Conservation (phyloP, 2,113 vertebrate genomes). For the Chiloscyllium plagiosum region DNA sequence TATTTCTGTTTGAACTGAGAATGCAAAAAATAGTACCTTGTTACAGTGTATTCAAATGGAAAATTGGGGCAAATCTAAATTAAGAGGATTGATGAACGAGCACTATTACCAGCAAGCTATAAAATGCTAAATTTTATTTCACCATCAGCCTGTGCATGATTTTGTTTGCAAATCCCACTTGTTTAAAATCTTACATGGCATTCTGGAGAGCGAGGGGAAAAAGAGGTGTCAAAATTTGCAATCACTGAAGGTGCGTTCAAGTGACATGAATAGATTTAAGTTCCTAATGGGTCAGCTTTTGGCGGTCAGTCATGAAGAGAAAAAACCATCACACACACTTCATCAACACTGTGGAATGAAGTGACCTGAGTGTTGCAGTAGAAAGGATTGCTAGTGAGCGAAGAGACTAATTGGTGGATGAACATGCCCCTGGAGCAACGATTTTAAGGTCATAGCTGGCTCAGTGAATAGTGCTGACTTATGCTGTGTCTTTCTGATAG, state of each 20-base stretch:
- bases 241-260: slow-evolving; percentile 53
- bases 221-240: slow-evolving; percentile 43
- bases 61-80: background rate
- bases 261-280: slow-evolving; percentile 60
- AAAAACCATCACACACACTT: slow-evolving; percentile 72
- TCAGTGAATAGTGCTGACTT: slow-evolving; percentile 81
- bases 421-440: slow-evolving; percentile 72
- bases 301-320: slow-evolving; percentile 68
- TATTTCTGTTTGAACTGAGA: background rate
- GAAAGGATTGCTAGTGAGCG: slow-evolving; percentile 64
- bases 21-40: background rate
- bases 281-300: slow-evolving; percentile 63
- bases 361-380: slow-evolving; percentile 60
- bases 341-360: slow-evolving; percentile 75
- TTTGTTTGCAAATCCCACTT: slow-evolving; percentile 21
- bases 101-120: background rate
- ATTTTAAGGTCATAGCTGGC: slow-evolving; percentile 82
- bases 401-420: slow-evolving; percentile 74
- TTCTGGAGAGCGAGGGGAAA: background rate
- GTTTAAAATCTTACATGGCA: slow-evolving; percentile 12
- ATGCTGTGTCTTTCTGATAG: slow-evolving; percentile 71
- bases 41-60: background rate
- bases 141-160: background rate
- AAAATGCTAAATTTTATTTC: background rate
- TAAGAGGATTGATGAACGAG: background rate